Evolutionary conservation across 2,888 invertebrate genomes (phyloP).

Genomic region (Gymnoscelis rufifasciata): DNA sequence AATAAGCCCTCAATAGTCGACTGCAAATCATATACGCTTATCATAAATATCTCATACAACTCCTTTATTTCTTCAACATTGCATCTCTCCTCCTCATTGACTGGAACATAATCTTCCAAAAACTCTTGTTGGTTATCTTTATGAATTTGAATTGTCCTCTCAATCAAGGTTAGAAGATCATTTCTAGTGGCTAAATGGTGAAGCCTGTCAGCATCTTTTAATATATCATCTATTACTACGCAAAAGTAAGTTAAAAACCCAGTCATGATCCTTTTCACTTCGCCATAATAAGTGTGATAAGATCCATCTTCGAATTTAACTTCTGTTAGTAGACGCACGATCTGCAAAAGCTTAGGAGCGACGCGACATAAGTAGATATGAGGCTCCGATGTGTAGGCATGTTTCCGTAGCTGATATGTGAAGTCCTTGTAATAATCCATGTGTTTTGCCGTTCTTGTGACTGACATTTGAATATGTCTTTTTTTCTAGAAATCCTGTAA

Average conservation of each 20-base stretch:
- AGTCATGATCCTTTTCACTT: constrained; percentile 44
- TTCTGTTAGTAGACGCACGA: constrained; percentile 34
- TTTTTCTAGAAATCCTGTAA: too few species aligned
- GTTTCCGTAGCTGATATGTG: constrained; percentile 38
- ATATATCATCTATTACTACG: constrained; percentile 39
- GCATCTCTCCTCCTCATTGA: constrained; percentile 34
- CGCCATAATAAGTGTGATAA: constrained; percentile 49
- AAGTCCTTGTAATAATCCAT: constrained; percentile 42
- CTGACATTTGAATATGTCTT: too few species aligned
- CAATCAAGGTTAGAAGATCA: constrained; percentile 37
- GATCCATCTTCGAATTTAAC: constrained; percentile 41
- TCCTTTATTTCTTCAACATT: constrained; percentile 33
- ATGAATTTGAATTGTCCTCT: constrained; percentile 40
- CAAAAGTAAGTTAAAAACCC: constrained; percentile 46
- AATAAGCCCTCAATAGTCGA: constrained; percentile 35
- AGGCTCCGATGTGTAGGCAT: constrained; percentile 33
- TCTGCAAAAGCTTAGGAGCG: constrained; percentile 38
- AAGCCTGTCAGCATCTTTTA: constrained; percentile 40
- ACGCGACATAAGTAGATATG: constrained; percentile 41
- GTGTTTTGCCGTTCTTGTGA: too few species aligned
- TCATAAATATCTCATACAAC: constrained; percentile 32
- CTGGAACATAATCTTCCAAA: constrained; percentile 39
- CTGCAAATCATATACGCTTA: constrained; percentile 32
- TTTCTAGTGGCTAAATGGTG: constrained; percentile 32
- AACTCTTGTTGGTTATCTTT: constrained; percentile 41